Conservation (phyloP, 2,888 invertebrate species). For the Agonopterix subpropinquella region DNA sequence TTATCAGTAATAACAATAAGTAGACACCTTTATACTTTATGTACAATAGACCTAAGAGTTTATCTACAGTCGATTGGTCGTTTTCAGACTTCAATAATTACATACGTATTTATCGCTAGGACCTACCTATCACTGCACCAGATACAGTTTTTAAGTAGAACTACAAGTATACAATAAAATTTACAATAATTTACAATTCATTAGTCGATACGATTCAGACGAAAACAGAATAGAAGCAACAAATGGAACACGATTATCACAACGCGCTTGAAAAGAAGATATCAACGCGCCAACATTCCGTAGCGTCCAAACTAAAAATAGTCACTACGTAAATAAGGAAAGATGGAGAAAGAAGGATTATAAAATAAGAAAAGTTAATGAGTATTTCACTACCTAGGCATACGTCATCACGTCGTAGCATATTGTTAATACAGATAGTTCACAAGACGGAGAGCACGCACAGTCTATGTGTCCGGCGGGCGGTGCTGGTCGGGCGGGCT, state of each 20-base stretch:
- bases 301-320: not conserved
- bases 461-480: slow-evolving; percentile 58
- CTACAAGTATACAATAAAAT: slow-evolving; percentile 23
- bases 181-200: slow-evolving; percentile 38
- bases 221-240: slow-evolving; percentile 11
- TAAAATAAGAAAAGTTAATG: slow-evolving; percentile 14
- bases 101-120: slow-evolving; percentile 31
- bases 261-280: slow-evolving; percentile 26
- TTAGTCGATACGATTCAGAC: slow-evolving; percentile 9
- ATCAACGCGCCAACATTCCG: slow-evolving; percentile 25
- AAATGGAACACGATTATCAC: too few relatives aligned
- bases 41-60: slow-evolving; percentile 54
- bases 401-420: slow-evolving; percentile 26
- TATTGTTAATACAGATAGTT: slow-evolving; percentile 33
- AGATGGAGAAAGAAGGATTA: slow-evolving; percentile 1
- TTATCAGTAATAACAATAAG: slow-evolving; percentile 43
- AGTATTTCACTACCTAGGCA: slow-evolving; percentile 33
- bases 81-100: slow-evolving; percentile 66
- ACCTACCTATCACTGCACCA: slow-evolving; percentile 42
- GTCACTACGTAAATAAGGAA: slow-evolving; percentile 8
- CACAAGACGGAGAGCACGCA: slow-evolving; percentile 20
- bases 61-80: slow-evolving; percentile 70
- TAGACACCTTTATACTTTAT: slow-evolving; percentile 54
- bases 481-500: slow-evolving; percentile 52
- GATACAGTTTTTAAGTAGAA: slow-evolving; percentile 27